phyloP scores from a whole-genome alignment of 2,113 vertebrate species.

The Menidia beryllina region DNA sequence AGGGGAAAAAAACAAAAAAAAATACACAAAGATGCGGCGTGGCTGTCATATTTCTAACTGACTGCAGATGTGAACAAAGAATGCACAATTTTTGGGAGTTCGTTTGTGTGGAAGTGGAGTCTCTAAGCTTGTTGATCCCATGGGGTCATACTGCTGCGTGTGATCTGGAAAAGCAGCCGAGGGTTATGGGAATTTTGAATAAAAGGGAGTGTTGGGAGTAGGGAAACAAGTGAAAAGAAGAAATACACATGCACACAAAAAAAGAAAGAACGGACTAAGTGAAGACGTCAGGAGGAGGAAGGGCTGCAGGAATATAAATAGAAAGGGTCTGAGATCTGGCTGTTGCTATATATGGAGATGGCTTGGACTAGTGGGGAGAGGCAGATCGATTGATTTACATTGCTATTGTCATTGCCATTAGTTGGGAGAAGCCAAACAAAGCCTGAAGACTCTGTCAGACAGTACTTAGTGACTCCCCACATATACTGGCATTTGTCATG shows the following conservation, averaged over 20 bases:
- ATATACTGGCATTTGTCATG: slow-evolving; percentile 33
- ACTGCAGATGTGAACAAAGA: slow-evolving; percentile 48
- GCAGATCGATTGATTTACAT: slow-evolving; percentile 71
- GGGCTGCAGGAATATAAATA: slow-evolving; percentile 78
- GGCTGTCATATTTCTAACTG: slow-evolving; percentile 28
- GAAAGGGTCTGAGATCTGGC: slow-evolving; percentile 66
- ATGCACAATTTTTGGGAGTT: slow-evolving; percentile 23
- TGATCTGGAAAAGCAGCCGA: slow-evolving; percentile 69
- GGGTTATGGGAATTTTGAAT: slow-evolving; percentile 76
- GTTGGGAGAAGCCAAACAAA: slow-evolving; percentile 41
- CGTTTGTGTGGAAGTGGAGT: not conserved
- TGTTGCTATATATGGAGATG: slow-evolving; percentile 83
- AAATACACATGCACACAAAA: slow-evolving; percentile 20
- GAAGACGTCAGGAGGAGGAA: slow-evolving; percentile 71
- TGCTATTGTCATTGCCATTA: slow-evolving; percentile 36
- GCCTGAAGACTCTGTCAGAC: slow-evolving; percentile 6
- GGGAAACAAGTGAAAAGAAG: not conserved
- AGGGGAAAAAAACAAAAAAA: not conserved
- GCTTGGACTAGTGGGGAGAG: slow-evolving; percentile 34
- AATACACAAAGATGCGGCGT: slow-evolving; percentile 3
- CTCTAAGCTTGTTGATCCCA: slow-evolving; percentile 68
- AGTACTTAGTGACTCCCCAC: slow-evolving; percentile 6
- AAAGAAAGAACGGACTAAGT: slow-evolving; percentile 49
- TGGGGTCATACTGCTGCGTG: slow-evolving; percentile 52
- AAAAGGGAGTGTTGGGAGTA: slow-evolving; percentile 40